Evolutionary conservation across 92 coral and sea anemone species (phyloP), one percentile per base, ranked within the genome.

Genomic region (Heliopora coerulea): DNA sequence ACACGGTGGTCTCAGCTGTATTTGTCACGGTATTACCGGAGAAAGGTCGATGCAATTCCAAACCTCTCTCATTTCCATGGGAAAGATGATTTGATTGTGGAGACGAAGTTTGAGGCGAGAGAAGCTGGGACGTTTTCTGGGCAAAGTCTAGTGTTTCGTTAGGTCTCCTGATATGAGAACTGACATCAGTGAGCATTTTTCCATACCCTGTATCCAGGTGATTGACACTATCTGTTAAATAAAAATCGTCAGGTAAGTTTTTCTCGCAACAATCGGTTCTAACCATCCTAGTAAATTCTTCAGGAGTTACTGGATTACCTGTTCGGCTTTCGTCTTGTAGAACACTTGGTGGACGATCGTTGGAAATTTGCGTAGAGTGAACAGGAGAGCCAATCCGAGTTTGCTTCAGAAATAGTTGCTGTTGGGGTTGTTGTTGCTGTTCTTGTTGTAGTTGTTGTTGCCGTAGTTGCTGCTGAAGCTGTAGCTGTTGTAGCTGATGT

Each of bases 1-100:
- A 28, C 8, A 54, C 77, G 13, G 32, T 41, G 13, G 15, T 70
- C 32, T 59, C 86, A 18, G 79, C n/a, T 46, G 2, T n/a, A 46
- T 3, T 46, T n/a, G 52, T 46, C 3, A 7, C n/a, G 2, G 52
- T 10, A 46, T n/a, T 46, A 3, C 52, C 52, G 15, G 15, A 11
- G 11, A 37, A 37, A 37, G 6, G 2, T 10, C 52, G 52, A 46
- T n/a, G 17, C n/a, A 46, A 46, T 46, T 46, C 52, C 52, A 46
- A 46, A 46, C 52, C n/a, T 10, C 10, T 8, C 52, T 46, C 52
- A n/a, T 46, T 46, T 8, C 52, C 3, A 37, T 37, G 42, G 11
- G 42, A 37, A 8, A 15, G 14, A 46, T 46, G 52, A 15, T 2
- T 46, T 6, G n/a, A 46, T 46, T 8, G 52, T 15, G 52, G 2